A percentile compares a stretch with the other conserved stretches of the same genome.
These are phyloP conservation scores for Oncorhynchus masou DNA, from an alignment of 2,113 vertebrate species.

Conservation along the genomic window DNA sequence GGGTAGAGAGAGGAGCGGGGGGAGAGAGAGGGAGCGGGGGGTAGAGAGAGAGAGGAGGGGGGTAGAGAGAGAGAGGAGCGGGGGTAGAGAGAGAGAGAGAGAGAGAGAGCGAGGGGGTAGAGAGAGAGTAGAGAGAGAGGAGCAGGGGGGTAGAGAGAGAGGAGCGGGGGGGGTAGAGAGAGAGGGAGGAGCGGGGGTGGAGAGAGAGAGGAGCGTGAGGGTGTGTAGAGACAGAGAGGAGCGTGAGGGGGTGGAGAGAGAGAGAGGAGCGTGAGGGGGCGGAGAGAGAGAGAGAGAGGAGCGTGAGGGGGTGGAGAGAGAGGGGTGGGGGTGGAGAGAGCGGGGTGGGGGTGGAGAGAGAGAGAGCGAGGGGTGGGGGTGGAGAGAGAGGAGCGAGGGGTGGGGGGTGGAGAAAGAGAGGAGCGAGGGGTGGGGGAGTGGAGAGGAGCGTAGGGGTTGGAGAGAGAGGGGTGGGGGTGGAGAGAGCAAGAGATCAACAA, in stretches of 20 bases:
- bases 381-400: background rate
- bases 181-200: background rate
- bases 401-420: no score
- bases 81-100: background rate
- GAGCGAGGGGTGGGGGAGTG: accelerated
- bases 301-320: background rate
- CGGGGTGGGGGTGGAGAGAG: no score
- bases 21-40: no score
- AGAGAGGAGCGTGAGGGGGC: no score
- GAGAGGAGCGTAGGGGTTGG: background rate
- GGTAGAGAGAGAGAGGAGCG: no score
- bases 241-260: background rate
- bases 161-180: background rate
- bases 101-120: no score
- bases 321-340: background rate
- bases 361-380: no score
- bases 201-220: no score
- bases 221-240: no score
- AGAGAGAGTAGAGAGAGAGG: background rate
- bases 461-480: background rate
- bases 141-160: no score
- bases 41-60: background rate
- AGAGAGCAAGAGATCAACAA: background rate
- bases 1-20: no score
- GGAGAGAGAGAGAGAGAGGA: no score